These are phyloP conservation scores for Oncorhynchus tshawytscha DNA, from an alignment of 2,113 vertebrate genomes.

Conservation along the genomic window DNA sequence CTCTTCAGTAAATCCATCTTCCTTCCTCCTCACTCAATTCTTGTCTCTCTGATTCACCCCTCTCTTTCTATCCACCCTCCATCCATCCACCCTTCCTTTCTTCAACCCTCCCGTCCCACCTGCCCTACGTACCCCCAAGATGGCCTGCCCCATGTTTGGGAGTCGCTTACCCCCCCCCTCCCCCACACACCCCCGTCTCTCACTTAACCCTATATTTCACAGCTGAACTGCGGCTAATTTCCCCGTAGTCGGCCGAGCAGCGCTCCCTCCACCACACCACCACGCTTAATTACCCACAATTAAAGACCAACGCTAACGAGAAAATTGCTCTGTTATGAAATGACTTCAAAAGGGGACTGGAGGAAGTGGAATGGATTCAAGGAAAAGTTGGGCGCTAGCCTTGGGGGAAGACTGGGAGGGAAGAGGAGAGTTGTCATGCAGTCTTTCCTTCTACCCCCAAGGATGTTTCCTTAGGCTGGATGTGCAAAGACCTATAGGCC, in stretches of 20 bases:
- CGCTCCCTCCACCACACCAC: slow-evolving; percentile 61
- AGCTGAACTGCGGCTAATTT: slow-evolving; percentile 77
- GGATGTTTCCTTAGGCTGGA: slow-evolving; percentile 21
- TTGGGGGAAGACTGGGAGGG: slow-evolving; percentile 37
- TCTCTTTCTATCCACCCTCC: neutral
- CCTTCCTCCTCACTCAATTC: neutral
- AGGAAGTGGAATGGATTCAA: slow-evolving; percentile 65
- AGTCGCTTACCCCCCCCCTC: slow-evolving; percentile 50
- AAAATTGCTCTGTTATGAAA: slow-evolving; percentile 80
- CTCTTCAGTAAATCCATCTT: neutral
- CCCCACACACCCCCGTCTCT: slow-evolving; percentile 39
- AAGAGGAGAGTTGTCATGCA: slow-evolving; percentile 39
- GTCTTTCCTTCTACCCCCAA: slow-evolving; percentile 23
- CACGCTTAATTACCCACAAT: slow-evolving; percentile 82
- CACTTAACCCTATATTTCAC: slow-evolving; percentile 80
- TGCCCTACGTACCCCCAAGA: slow-evolving; percentile 28
- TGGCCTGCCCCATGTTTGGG: slow-evolving; percentile 55
- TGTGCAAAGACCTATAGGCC: slow-evolving; percentile 58
- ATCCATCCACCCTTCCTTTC: slow-evolving; percentile 11
- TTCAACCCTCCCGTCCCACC: slow-evolving; percentile 25
- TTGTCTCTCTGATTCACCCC: neutral
- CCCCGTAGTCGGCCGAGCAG: slow-evolving; percentile 65
- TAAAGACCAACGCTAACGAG: slow-evolving; percentile 75
- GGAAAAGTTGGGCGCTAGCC: slow-evolving; percentile 51
- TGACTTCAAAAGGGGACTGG: slow-evolving; percentile 66